Evolutionary conservation across 2,888 invertebrate genomes (phyloP).

Genomic region (Amiota communis): DNA sequence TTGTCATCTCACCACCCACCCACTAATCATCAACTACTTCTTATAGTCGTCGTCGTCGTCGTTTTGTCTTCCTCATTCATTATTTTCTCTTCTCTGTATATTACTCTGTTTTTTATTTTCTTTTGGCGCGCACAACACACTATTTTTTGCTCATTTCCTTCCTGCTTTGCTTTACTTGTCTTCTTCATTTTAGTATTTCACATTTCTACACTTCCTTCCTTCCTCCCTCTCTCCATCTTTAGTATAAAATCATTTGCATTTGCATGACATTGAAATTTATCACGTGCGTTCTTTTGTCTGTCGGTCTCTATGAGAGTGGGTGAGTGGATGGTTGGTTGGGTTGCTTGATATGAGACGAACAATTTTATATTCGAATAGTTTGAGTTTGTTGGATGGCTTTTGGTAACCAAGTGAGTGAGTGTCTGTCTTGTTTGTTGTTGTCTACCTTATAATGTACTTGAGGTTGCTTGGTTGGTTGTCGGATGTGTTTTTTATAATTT

Average conservation of each 20-base stretch:
- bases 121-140: not conserved
- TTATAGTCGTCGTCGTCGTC: too few species aligned
- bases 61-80: conserved; percentile 22
- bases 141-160: not conserved
- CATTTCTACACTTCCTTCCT: conserved; percentile 7
- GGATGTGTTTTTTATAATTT: not conserved
- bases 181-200: conserved; percentile 34
- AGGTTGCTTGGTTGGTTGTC: not conserved
- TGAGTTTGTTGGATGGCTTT: not conserved
- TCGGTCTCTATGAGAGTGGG: conserved; percentile 20
- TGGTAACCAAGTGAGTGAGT: not conserved
- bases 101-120: conserved; percentile 37
- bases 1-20: too few species aligned
- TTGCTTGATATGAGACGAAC: not conserved
- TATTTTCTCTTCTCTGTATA: conserved; percentile 10
- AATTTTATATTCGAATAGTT: not conserved
- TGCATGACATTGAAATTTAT: conserved; percentile 50
- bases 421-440: not conserved
- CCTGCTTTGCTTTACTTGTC: conserved; percentile 51
- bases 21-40: too few species aligned
- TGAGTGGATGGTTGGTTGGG: not conserved
- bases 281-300: conserved; percentile 54
- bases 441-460: not conserved
- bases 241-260: not conserved
- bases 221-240: not conserved